Conservation (phyloP, 2,888 invertebrate species). For the Epistrophe eligans region DNA sequence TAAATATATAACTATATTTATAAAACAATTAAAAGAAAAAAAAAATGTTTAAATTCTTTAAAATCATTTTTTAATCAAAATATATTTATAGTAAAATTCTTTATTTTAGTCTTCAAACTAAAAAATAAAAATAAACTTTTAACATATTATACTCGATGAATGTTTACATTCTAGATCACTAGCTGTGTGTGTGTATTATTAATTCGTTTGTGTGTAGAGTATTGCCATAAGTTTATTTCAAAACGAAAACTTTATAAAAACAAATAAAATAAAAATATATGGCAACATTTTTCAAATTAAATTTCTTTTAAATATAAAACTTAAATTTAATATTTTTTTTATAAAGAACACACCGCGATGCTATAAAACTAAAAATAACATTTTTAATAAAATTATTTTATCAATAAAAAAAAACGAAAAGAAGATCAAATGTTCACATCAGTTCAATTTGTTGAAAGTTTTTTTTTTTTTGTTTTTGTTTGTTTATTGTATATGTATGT, state of each 20-base stretch:
- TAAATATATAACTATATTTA: constrained; percentile 30
- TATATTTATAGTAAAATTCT: constrained; percentile 40
- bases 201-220: constrained; percentile 39
- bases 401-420: constrained; percentile 60
- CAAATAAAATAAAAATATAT: constrained; percentile 47
- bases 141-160: constrained; percentile 56
- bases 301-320: constrained; percentile 51
- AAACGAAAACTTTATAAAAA: constrained; percentile 23
- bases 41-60: constrained; percentile 18
- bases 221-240: constrained; percentile 58
- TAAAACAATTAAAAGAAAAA: constrained; percentile 38
- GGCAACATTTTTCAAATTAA: constrained; percentile 67
- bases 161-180: constrained; percentile 74
- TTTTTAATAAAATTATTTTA: constrained; percentile 64
- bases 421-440: constrained; percentile 73
- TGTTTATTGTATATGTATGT: constrained; percentile 35
- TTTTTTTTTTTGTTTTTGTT: constrained; percentile 26
- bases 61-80: constrained; percentile 34
- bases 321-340: constrained; percentile 28
- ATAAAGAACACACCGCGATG: constrained; percentile 74
- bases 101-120: constrained; percentile 46
- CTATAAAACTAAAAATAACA: constrained; percentile 70
- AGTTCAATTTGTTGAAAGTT: constrained; percentile 67
- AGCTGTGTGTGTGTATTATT: constrained; percentile 61
- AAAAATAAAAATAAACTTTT: constrained; percentile 50